Percentiles rank a stretch among this genome's conserved stretches.
phyloP scores from a whole-genome alignment of 2,888 invertebrate genomes.

The Dascillus cervinus region DNA sequence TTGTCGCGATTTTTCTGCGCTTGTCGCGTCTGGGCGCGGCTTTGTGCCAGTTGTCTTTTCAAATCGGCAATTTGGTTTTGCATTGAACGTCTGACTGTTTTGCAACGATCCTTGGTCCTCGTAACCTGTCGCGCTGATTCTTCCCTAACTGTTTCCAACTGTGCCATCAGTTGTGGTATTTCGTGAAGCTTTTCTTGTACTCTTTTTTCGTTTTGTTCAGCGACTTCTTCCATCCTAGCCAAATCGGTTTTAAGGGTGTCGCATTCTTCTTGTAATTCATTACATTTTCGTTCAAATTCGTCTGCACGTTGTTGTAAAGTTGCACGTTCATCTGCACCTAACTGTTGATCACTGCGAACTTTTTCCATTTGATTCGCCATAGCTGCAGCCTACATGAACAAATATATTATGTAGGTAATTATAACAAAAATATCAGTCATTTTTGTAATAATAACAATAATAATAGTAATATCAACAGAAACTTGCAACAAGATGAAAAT shows the following conservation, averaged over 20 bases:
- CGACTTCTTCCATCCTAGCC: conserved; percentile 51
- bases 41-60: no score
- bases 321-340: conserved; percentile 43
- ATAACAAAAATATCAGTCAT: no score
- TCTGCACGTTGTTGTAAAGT: conserved; percentile 33
- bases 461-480: no score
- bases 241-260: conserved; percentile 37
- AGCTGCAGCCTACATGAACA: conserved; percentile 29
- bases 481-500: no score
- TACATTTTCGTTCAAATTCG: conserved; percentile 26
- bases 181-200: conserved; percentile 62
- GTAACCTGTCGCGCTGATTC: no score
- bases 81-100: conserved; percentile 50
- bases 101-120: no score
- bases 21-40: no score
- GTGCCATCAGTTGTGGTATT: conserved; percentile 55
- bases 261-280: conserved; percentile 34
- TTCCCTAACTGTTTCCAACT: conserved; percentile 57
- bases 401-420: no score
- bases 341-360: conserved; percentile 46
- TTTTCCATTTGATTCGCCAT: conserved; percentile 45
- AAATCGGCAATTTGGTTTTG: conserved; percentile 60
- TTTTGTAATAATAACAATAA: no score
- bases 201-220: conserved; percentile 52
- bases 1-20: no score